Evolutionary conservation across 1,140 invertebrate species (phyloP).

Genomic region (Drosophila baimaii): DNA sequence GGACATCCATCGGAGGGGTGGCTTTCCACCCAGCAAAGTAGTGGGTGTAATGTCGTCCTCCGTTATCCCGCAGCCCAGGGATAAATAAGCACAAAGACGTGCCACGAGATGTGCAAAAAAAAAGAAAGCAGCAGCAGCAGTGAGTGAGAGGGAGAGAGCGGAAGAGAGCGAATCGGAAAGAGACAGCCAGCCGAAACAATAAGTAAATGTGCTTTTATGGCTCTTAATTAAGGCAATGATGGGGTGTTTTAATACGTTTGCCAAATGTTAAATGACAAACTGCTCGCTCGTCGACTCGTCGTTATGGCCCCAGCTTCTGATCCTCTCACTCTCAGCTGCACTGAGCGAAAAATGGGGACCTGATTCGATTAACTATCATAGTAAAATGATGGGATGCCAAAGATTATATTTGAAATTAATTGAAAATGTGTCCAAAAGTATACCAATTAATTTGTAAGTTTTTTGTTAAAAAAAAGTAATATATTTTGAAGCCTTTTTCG

Average conservation of each 20-base stretch:
- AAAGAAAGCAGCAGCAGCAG: too few species aligned
- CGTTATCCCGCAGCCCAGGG: background rate
- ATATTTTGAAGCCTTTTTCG: too few species aligned
- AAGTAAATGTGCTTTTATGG: constrained; percentile 84
- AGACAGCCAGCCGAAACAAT: constrained; percentile 59
- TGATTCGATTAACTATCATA: background rate
- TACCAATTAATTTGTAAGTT: too few species aligned
- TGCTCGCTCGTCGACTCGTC: constrained; percentile 43
- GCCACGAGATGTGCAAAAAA: constrained; percentile 42
- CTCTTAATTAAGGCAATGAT: constrained; percentile 85
- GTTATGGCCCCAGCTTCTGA: constrained; percentile 40
- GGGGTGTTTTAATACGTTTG: constrained; percentile 84
- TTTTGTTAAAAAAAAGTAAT: too few species aligned
- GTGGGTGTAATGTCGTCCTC: constrained; percentile 18
- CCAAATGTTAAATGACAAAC: constrained; percentile 84
- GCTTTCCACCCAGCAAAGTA: constrained; percentile 25
- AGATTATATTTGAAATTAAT: background rate
- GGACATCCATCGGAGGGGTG: constrained; percentile 4
- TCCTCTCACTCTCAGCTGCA: background rate
- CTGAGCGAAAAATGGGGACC: background rate
- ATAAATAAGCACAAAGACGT: constrained; percentile 64
- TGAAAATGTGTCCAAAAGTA: background rate
- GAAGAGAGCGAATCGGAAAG: background rate
- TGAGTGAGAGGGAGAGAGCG: background rate
- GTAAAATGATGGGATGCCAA: background rate